Evolutionary conservation across 2,113 vertebrate genomes (phyloP), one percentile per base, ranked within the genome.

Genomic region (Siniperca chuatsi): DNA sequence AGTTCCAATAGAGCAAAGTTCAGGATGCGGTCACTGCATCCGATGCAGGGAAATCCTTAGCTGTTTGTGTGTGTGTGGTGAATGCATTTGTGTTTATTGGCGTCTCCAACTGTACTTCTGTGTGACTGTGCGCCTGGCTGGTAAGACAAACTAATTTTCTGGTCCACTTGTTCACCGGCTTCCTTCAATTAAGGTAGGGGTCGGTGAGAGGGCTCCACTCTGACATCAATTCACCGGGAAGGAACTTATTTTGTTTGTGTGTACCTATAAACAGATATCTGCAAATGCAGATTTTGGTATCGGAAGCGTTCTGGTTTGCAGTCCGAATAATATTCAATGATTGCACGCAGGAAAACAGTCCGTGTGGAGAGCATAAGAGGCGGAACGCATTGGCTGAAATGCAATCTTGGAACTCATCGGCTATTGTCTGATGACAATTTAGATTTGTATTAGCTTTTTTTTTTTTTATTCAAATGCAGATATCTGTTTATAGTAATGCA

Each of bases 141-240:
- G 83, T 86, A 85, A 85, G 81, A 86, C 82, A 83, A 91, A 92
- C 81, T 89, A 76, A 94, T 93, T 94, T 95, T 94, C 88, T 33
- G 90, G 75, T 92, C 87, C 84, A 77, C 86, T 93, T 88, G 90
- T 82, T 93, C 82, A 83, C 84, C 25, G 62, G 79, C 75, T 89
- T 88, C 84, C 89, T 93, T 92, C 91, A 95, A 92, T 95, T 94
- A 93, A 90, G 76, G 60, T 33, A 57, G 78, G 57, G 91, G 92
- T 90, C 84, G 64, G 60, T 67, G 87, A 90, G 81, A 86, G 85
- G 87, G 75, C 86, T 90, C 65, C 65, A 55, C 80, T 87, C 84
- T 77, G 85, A 90, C 89, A 92, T 89, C 72, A 71, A 55, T 87
- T 91, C 44, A 23, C 57, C 21, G 23, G 44, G 54, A 78, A 75